Percentiles rank a stretch among this genome's conserved stretches.
Evolutionary conservation across 2,888 invertebrate species (phyloP).

Genomic region (Euspilapteryx auroguttella): DNA sequence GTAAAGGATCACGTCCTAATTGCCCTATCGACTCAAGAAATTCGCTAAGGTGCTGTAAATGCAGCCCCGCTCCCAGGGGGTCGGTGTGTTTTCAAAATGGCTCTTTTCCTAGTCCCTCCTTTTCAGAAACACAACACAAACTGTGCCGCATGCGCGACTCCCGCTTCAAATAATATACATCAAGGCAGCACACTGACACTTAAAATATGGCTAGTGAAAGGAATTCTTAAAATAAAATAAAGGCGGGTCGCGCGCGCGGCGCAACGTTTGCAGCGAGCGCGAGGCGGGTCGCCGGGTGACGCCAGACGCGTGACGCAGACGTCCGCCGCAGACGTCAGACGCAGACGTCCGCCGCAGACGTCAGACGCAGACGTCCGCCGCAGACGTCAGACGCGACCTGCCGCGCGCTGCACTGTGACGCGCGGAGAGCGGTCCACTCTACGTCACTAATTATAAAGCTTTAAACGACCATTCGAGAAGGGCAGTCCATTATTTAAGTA

Average conservation of each 20-base stretch:
- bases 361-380: too few relatives aligned
- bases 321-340: too few relatives aligned
- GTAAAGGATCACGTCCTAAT: too few relatives aligned
- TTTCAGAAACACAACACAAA: conserved; percentile 89
- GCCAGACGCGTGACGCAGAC: too few relatives aligned
- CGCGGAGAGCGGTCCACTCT: conserved; percentile 35
- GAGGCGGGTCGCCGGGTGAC: conserved; percentile 11
- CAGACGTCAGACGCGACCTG: too few relatives aligned
- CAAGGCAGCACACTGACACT: conserved; percentile 18
- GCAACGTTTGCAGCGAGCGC: conserved; percentile 42
- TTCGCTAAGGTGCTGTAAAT: too few relatives aligned
- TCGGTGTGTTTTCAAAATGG: conserved; percentile 89
- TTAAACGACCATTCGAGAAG: conserved; percentile 30
- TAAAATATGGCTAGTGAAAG: conserved; percentile 11
- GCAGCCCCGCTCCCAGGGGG: conserved; percentile 47
- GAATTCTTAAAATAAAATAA: conserved; percentile 10
- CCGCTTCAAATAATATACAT: conserved; percentile 10
- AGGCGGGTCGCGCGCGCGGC: conserved; percentile 14
- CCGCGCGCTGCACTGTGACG: conserved; percentile 41
- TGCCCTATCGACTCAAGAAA: too few relatives aligned
- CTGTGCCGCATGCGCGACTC: conserved; percentile 38
- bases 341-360: too few relatives aligned
- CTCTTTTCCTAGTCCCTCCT: conserved; percentile 81
- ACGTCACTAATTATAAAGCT: conserved; percentile 11
- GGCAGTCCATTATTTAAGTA: conserved; percentile 35